phyloP scores from a whole-genome alignment of 2,113 vertebrate genomes.

The Chionomys nivalis region DNA sequence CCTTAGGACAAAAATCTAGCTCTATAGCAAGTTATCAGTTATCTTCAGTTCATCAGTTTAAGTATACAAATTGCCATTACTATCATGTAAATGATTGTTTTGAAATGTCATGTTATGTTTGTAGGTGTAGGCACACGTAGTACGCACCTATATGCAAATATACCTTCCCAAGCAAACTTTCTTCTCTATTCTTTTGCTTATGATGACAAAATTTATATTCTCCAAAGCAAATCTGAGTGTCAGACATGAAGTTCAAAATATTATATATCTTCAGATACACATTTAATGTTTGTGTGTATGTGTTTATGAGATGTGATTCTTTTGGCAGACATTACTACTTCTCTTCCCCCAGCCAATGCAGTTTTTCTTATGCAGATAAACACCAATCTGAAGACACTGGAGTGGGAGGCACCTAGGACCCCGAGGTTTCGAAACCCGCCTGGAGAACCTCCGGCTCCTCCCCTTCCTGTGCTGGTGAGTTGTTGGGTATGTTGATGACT shows the following conservation, averaged over 20 bases:
- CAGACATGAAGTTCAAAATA: slow-evolving; percentile 14
- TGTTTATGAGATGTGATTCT: slow-evolving; percentile 51
- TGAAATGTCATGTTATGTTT: not conserved
- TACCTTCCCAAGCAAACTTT: not conserved
- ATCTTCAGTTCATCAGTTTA: slow-evolving; percentile 1
- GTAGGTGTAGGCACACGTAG: not conserved
- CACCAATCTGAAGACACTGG: slow-evolving; percentile 47
- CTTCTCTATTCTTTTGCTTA: not conserved
- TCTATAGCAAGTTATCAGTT: not conserved
- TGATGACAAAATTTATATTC: slow-evolving; percentile 50
- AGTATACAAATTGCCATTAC: slow-evolving; percentile 4
- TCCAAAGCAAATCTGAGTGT: slow-evolving; percentile 5
- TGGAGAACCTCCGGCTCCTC: slow-evolving; percentile 30
- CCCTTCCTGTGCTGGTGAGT: slow-evolving; percentile 65
- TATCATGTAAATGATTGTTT: slow-evolving; percentile 4
- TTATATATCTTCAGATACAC: slow-evolving; percentile 40
- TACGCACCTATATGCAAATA: not conserved
- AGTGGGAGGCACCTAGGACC: slow-evolving; percentile 37
- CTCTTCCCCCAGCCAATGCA: slow-evolving; percentile 3
- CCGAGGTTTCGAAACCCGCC: slow-evolving; percentile 56
- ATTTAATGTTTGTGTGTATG: not conserved
- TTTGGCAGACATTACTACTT: not conserved
- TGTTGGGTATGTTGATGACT: not conserved
- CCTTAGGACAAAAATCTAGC: not conserved
- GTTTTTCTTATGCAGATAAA: slow-evolving; percentile 67